Base-by-base conservation (phyloP, 2,888 invertebrate species). In the Adineta ricciae region DNA sequence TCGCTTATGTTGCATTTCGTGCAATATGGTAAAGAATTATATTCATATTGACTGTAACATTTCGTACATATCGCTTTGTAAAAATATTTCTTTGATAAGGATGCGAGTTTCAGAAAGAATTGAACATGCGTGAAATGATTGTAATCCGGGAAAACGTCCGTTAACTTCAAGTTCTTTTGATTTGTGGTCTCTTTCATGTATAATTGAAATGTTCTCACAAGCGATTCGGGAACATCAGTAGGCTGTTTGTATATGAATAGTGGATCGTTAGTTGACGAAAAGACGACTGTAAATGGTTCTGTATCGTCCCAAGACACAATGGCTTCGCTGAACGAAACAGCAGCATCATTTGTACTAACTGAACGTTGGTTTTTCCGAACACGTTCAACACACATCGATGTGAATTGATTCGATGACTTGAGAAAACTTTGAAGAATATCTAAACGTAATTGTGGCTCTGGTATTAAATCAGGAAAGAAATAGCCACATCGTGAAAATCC, bases 1-100 rank as follows among this genome's bases (percentile, higher is more conserved):
- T 41, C 38, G 0, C 41, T 78, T 16, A 24, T 14, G 24, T 41
- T n/a, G n/a, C 78, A 78, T 14, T 24, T 8, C 16, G 5, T n/a
- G n/a, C 78, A 78, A 21, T 21, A 1, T 41, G 2, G 11, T 24
- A 9, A 2, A n/a, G 8, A 2, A n/a, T 41, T 14, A 78, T 78
- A 78, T 1, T 38, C 24, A 78, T 41, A 78, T 78, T 78, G 78
- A n/a, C 24, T 8, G 16, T 41, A 78, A 78, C 78, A 78, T n/a
- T 41, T 78, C 1, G 3, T 1, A 78, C 78, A 78, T 24, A 78
- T 78, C 2, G 78, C 38, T 41, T 78, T 78, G n/a, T 41, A 41
- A 41, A 78, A 78, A 78, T 78, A 78, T 78, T 78, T 78, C n/a
- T 78, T 78, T 38, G 78, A 78, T 78, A 78, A 78, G 38, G 41